A percentile compares a stretch with the other conserved stretches of the same genome.
phyloP scores from a whole-genome alignment of 2,797 vertebrate species.

The Psittacula echo region DNA sequence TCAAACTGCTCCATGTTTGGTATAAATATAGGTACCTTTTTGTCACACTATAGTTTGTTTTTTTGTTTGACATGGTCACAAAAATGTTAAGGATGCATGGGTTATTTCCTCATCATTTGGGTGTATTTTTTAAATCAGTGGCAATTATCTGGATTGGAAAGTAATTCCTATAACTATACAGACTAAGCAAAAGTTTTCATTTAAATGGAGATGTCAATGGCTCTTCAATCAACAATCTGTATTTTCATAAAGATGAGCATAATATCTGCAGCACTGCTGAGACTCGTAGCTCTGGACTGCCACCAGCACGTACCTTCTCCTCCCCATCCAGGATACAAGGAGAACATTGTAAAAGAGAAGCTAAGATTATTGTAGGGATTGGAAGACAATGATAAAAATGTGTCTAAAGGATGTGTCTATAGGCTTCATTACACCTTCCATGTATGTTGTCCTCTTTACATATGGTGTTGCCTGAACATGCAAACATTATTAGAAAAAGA shows the following conservation, averaged over 20 bases:
- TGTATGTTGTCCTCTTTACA: not conserved
- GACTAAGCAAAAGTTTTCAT: not conserved
- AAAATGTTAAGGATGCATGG: not conserved
- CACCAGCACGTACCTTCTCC: rapidly evolving
- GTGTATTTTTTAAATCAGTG: not conserved
- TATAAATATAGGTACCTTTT: not conserved
- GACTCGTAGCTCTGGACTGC: not conserved
- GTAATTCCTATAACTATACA: not conserved
- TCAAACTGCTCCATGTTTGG: not conserved
- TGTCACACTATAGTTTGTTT: not conserved
- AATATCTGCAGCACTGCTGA: not conserved
- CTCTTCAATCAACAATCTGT: not conserved
- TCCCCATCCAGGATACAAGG: not conserved
- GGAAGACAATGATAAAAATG: not conserved
- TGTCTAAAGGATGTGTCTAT: not conserved
- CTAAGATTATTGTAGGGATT: not conserved
- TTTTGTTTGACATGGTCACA: not conserved
- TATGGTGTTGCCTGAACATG: not conserved
- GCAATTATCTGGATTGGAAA: not conserved
- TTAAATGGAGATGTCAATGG: not conserved
- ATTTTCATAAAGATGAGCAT: not conserved
- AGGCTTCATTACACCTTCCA: not conserved
- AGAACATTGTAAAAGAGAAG: not conserved
- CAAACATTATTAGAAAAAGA: not conserved
- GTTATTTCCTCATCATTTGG: not conserved